A percentile compares a stretch with the other conserved stretches of the same genome.
Conservation (phyloP, 2,113 vertebrate species). For the Corvus moneduloides region DNA sequence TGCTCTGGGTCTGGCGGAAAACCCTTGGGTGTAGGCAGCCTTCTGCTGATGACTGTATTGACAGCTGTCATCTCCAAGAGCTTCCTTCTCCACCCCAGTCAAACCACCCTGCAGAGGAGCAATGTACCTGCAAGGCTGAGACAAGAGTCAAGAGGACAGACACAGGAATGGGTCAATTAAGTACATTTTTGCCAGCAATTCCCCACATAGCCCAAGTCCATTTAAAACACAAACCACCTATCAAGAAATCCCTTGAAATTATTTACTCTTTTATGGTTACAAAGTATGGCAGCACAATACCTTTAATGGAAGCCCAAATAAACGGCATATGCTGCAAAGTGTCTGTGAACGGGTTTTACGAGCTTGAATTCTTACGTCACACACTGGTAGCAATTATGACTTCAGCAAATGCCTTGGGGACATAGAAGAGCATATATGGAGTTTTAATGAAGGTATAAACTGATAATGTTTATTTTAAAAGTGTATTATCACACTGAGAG, state of each 20-base stretch:
- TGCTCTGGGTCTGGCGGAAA: background rate
- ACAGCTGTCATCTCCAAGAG: background rate
- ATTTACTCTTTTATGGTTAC: slow-evolving; percentile 71
- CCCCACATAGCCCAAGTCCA: slow-evolving; percentile 46
- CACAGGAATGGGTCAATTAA: slow-evolving; percentile 31
- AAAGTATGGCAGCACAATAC: slow-evolving; percentile 67
- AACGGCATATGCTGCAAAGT: slow-evolving; percentile 60
- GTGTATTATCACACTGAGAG: background rate
- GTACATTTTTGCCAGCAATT: slow-evolving; percentile 57
- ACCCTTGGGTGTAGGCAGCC: background rate
- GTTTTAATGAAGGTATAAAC: slow-evolving; percentile 15
- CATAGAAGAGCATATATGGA: background rate
- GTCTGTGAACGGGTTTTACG: slow-evolving; percentile 65
- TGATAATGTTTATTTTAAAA: slow-evolving; percentile 16
- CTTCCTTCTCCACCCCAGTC: background rate
- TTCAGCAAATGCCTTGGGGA: slow-evolving; percentile 46
- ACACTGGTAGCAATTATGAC: slow-evolving; percentile 40
- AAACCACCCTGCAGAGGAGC: background rate
- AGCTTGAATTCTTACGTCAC: slow-evolving; percentile 59
- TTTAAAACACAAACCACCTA: slow-evolving; percentile 71
- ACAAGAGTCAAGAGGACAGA: slow-evolving; percentile 3
- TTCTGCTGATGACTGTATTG: background rate
- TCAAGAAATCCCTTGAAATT: slow-evolving; percentile 70
- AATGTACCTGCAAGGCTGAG: slow-evolving; percentile 37
- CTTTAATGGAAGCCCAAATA: slow-evolving; percentile 71